Conservation (phyloP, 2,888 invertebrate species). For the Petrophora chlorosata region DNA sequence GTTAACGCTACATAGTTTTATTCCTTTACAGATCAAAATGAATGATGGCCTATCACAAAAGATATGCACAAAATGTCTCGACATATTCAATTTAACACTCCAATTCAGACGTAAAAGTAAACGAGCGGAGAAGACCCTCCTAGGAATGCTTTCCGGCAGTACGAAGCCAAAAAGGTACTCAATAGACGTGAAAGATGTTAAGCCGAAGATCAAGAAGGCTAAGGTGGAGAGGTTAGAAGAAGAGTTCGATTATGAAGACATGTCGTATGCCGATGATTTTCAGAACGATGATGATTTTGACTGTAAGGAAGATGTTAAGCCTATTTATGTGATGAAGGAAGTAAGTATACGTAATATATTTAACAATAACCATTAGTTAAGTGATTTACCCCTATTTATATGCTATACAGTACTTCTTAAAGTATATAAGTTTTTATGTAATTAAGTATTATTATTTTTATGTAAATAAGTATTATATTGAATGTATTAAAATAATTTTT, state of each 20-base stretch:
- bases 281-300: slow-evolving; percentile 29
- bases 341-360: slow-evolving; percentile 9
- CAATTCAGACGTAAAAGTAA: slow-evolving; percentile 58
- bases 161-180: slow-evolving; percentile 1
- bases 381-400: too few relatives aligned
- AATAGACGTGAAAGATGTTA: slow-evolving; percentile 2
- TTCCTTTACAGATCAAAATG: slow-evolving; percentile 56
- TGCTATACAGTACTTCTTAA: too few relatives aligned
- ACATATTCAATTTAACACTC: slow-evolving; percentile 49
- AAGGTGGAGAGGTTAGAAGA: slow-evolving; percentile 18
- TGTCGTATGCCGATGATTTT: slow-evolving; percentile 28
- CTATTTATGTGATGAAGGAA: slow-evolving; percentile 24
- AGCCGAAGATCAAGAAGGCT: slow-evolving; percentile 25
- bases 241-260: slow-evolving; percentile 27
- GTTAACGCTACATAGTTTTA: too few relatives aligned
- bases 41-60: slow-evolving; percentile 67
- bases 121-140: slow-evolving; percentile 54
- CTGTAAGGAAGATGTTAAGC: slow-evolving; percentile 18
- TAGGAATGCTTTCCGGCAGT: slow-evolving; percentile 36
- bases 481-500: too few relatives aligned
- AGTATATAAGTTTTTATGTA: too few relatives aligned
- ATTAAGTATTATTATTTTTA: too few relatives aligned
- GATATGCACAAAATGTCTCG: slow-evolving; percentile 59
- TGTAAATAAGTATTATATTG: too few relatives aligned
- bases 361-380: too few relatives aligned